These are phyloP conservation scores for Rhodeus uyekii DNA, from an alignment of 2,797 vertebrate species.

Conservation along the genomic window DNA sequence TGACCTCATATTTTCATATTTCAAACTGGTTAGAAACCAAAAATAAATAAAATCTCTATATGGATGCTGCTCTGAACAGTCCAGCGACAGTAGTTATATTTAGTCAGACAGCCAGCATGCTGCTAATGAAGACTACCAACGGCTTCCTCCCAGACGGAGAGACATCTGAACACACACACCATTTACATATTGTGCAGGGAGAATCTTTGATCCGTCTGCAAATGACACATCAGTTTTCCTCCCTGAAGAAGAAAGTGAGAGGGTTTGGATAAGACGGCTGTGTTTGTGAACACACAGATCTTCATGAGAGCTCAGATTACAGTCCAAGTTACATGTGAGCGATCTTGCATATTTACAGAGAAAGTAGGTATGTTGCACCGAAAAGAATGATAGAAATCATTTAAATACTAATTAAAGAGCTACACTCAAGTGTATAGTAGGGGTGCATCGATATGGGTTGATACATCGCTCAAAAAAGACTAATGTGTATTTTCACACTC, in stretches of 20 bases:
- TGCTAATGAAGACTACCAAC: slow-evolving; percentile 69
- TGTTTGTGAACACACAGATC: neutral
- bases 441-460: too few relatives aligned
- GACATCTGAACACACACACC: slow-evolving; percentile 30
- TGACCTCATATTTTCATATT: neutral
- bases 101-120: slow-evolving; percentile 73
- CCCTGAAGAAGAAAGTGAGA: slow-evolving; percentile 26
- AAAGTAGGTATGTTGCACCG: neutral
- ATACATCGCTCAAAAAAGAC: too few relatives aligned
- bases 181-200: slow-evolving; percentile 41
- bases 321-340: neutral
- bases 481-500: neutral
- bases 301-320: neutral
- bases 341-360: neutral
- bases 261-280: neutral
- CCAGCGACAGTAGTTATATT: slow-evolving; percentile 76
- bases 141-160: slow-evolving; percentile 35
- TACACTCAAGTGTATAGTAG: neutral
- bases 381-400: neutral
- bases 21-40: neutral
- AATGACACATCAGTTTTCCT: slow-evolving; percentile 31
- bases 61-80: slow-evolving; percentile 29
- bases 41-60: neutral
- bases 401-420: neutral
- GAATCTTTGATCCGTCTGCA: slow-evolving; percentile 50